phyloP scores from a whole-genome alignment of 2,888 invertebrate genomes.

The Andricus quercusramuli region DNA sequence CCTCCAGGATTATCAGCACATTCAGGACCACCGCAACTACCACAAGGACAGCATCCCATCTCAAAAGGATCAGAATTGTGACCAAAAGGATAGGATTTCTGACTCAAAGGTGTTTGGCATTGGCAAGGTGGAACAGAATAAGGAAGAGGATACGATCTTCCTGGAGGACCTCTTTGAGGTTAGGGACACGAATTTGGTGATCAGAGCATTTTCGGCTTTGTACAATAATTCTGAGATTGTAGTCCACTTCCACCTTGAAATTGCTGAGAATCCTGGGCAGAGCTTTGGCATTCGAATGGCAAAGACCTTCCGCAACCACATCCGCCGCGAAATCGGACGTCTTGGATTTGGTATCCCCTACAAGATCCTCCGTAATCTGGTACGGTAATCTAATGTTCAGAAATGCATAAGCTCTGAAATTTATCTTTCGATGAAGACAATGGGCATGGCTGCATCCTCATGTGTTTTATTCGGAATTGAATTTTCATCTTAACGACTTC shows the following conservation, averaged over 20 bases:
- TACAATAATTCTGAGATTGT: conserved; percentile 14
- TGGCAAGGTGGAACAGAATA: conserved; percentile 48
- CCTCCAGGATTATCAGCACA: conserved; percentile 52
- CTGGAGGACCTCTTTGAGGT: conserved; percentile 46
- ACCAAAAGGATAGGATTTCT: neutral
- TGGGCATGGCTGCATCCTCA: no score
- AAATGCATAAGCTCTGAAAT: no score
- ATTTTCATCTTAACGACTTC: no score
- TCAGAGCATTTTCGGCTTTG: conserved; percentile 2
- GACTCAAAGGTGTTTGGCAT: conserved; percentile 44
- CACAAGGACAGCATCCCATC: conserved; percentile 48
- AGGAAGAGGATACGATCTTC: conserved; percentile 45
- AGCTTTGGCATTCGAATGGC: conserved; percentile 36
- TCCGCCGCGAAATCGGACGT: conserved; percentile 43
- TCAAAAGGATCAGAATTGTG: conserved; percentile 26
- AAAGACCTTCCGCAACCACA: conserved; percentile 53
- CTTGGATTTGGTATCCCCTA: neutral
- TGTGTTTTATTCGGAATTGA: no score
- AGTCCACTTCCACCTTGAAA: neutral
- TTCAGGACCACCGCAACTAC: conserved; percentile 46
- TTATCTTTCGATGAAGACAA: no score
- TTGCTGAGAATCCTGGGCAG: conserved; percentile 11
- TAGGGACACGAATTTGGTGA: conserved; percentile 23
- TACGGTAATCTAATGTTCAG: no score
- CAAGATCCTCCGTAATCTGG: neutral